These are phyloP conservation scores for Melanerpes formicivorus DNA, from an alignment of 2,113 vertebrate genomes.

Conservation along the genomic window DNA sequence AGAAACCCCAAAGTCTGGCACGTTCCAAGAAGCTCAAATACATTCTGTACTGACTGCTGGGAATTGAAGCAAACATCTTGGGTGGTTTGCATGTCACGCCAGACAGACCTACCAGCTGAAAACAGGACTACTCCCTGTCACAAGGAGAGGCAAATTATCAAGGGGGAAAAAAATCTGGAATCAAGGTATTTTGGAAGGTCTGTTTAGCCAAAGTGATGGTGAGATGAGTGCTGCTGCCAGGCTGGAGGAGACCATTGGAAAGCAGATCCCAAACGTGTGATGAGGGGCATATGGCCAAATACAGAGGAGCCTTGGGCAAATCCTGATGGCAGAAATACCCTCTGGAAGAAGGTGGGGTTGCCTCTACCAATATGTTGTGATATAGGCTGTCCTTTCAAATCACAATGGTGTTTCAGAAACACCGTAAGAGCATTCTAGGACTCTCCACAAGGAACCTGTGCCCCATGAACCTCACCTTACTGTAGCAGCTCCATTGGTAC, in stretches of 20 bases:
- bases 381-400: neutral
- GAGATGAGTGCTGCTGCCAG: neutral
- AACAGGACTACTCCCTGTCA: conserved; percentile 28
- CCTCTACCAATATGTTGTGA: neutral
- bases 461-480: neutral
- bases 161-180: neutral
- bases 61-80: conserved; percentile 34
- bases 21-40: conserved; percentile 46
- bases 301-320: neutral
- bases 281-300: neutral
- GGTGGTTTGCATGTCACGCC: conserved; percentile 2
- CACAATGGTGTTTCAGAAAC: neutral
- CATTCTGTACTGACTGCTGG: conserved; percentile 11
- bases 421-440: neutral
- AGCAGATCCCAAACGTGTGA: neutral
- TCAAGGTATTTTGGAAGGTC: neutral
- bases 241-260: neutral
- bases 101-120: neutral
- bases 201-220: neutral
- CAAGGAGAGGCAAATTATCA: conserved; percentile 1
- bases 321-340: neutral
- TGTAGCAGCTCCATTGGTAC: neutral
- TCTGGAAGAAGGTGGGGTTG: neutral
- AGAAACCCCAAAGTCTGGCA: conserved; percentile 32
- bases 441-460: neutral